Conservation (phyloP, 2,888 invertebrate species). For the Dolichopus griseipennis region DNA sequence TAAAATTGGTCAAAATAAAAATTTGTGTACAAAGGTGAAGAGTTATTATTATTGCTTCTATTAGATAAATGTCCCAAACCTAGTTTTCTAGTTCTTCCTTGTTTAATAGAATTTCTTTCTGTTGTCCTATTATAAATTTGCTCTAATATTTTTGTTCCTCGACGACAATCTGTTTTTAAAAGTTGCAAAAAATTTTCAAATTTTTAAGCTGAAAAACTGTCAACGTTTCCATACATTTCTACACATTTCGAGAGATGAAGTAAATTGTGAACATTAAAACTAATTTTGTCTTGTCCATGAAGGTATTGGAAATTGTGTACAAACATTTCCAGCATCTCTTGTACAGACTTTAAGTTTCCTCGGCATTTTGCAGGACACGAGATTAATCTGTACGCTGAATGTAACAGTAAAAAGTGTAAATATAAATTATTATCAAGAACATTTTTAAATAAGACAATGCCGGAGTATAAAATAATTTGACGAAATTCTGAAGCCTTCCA, state of each 20-base stretch:
- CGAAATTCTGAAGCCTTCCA: background rate
- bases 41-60: background rate
- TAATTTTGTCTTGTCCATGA: background rate
- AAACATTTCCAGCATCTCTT: conserved; percentile 12
- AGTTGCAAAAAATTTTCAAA: conserved; percentile 12
- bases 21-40: no score
- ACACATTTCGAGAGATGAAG: conserved; percentile 11
- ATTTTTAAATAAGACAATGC: background rate
- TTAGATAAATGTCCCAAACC: background rate
- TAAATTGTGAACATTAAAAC: conserved; percentile 13
- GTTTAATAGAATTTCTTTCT: no score
- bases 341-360: conserved; percentile 8
- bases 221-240: conserved; percentile 2
- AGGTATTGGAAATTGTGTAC: background rate
- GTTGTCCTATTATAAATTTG: background rate
- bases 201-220: conserved; percentile 12
- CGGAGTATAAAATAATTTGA: background rate
- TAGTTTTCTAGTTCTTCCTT: no score
- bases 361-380: conserved; percentile 11
- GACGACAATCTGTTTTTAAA: background rate
- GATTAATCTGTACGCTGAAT: conserved; percentile 8
- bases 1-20: no score
- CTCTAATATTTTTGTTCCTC: background rate
- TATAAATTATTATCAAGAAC: background rate
- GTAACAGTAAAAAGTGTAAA: background rate